Evolutionary conservation across 2,888 invertebrate genomes (phyloP).

Genomic region (Chrysolina haemoptera): DNA sequence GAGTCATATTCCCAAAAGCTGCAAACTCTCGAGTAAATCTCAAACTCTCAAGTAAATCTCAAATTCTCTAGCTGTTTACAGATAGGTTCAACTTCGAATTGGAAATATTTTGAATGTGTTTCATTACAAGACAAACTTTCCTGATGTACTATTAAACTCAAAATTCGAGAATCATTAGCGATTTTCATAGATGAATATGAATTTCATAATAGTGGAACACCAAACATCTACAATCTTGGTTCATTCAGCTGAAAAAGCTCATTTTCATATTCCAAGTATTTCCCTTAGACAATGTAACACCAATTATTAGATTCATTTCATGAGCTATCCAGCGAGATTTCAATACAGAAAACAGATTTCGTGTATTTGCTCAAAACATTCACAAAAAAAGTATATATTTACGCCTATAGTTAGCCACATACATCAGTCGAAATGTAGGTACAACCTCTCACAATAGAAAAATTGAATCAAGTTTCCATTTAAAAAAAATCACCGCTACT

Average conservation of each 20-base stretch:
- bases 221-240: background rate
- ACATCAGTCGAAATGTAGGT: slow-evolving; percentile 19
- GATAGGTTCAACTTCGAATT: background rate
- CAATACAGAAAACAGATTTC: background rate
- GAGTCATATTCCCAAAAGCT: too few relatives aligned
- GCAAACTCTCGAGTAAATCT: too few relatives aligned
- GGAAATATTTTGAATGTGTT: background rate
- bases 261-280: too few relatives aligned
- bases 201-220: too few relatives aligned
- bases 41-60: too few relatives aligned
- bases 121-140: background rate
- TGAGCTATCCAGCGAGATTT: background rate
- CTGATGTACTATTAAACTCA: too few relatives aligned
- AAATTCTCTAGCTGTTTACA: background rate
- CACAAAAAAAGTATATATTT: slow-evolving; percentile 15
- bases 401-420: slow-evolving; percentile 24
- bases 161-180: background rate
- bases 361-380: slow-evolving; percentile 2
- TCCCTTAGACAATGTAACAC: too few relatives aligned
- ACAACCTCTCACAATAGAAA: slow-evolving; percentile 17
- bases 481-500: slow-evolving; percentile 23
- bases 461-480: slow-evolving; percentile 12
- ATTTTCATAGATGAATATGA: too few relatives aligned
- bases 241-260: background rate
- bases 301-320: background rate